These are phyloP conservation scores for Embidobia sp. DNA, from an alignment of 2,888 invertebrate genomes.

Conservation along the genomic window DNA sequence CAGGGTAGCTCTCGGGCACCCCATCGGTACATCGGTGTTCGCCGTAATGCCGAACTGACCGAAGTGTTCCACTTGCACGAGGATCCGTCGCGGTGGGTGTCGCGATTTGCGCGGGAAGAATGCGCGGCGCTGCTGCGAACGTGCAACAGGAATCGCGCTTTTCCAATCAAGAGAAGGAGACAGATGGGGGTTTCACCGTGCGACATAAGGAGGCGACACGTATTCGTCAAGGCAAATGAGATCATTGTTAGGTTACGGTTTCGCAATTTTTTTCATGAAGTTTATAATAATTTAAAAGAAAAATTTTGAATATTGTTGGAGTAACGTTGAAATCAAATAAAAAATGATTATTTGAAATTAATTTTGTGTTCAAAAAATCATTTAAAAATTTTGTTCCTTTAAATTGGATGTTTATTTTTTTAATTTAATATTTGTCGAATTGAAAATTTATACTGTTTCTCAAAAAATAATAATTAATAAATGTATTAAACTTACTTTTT, in stretches of 20 bases:
- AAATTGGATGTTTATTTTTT: too few relatives aligned
- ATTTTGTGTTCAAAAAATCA: too few relatives aligned
- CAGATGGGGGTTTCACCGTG: background rate
- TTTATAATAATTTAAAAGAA: too few relatives aligned
- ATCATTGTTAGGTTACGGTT: background rate
- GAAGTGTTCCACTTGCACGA: constrained; percentile 78
- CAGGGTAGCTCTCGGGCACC: constrained; percentile 54
- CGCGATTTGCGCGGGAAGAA: constrained; percentile 74
- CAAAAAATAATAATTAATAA: too few relatives aligned
- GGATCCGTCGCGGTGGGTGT: constrained; percentile 70
- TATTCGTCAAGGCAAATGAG: background rate
- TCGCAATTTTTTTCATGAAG: background rate
- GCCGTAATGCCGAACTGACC: constrained; percentile 79
- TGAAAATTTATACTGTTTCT: too few relatives aligned
- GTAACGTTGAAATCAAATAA: too few relatives aligned
- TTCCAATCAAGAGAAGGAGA: constrained; percentile 6
- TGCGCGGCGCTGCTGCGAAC: constrained; percentile 69
- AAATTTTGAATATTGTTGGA: too few relatives aligned
- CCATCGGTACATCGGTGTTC: constrained; percentile 71
- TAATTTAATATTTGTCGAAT: too few relatives aligned
- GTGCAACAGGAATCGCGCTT: constrained; percentile 39
- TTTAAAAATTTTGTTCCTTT: too few relatives aligned
- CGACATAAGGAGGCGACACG: background rate
- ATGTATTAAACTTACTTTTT: too few relatives aligned
- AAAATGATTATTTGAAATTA: too few relatives aligned